Percentiles rank a stretch among this genome's conserved stretches.
phyloP scores from a whole-genome alignment of 92 coral and sea anemone species.

The Palythoa grandis region DNA sequence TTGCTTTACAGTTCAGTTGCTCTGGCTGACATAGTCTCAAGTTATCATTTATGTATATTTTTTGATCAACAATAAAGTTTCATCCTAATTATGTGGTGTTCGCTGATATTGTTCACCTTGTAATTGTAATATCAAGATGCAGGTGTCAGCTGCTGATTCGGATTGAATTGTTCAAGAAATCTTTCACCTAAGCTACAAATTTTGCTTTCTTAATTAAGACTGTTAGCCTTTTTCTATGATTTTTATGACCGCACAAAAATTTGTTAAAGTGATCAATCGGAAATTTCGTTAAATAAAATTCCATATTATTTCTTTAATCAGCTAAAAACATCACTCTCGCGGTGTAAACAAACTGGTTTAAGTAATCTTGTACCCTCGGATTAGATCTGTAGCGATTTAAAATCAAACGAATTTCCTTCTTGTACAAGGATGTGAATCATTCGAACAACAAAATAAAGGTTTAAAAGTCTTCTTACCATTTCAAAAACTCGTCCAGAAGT shows the following conservation, averaged over 20 bases:
- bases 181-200: not conserved
- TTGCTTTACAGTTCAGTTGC: too few species aligned
- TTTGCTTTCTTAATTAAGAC: not conserved
- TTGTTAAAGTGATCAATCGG: constrained; percentile 5
- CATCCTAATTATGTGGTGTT: too few species aligned
- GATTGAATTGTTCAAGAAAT: not conserved
- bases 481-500: constrained; percentile 84
- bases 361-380: not conserved
- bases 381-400: not conserved
- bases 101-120: too few species aligned
- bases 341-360: constrained; percentile 27
- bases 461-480: constrained; percentile 70
- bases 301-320: constrained; percentile 2
- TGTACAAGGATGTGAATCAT: not conserved
- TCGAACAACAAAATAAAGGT: not conserved
- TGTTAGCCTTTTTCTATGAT: not conserved
- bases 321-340: not conserved
- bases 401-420: not conserved
- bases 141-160: not conserved
- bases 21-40: too few species aligned
- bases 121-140: not conserved
- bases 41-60: too few species aligned
- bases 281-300: constrained; percentile 9
- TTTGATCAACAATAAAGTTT: too few species aligned
- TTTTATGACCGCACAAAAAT: not conserved